A percentile compares a stretch with the other conserved stretches of the same genome.
These are phyloP conservation scores for Eulemur macaco DNA, from an alignment of 2,113 vertebrate genomes.

Conservation along the genomic window DNA sequence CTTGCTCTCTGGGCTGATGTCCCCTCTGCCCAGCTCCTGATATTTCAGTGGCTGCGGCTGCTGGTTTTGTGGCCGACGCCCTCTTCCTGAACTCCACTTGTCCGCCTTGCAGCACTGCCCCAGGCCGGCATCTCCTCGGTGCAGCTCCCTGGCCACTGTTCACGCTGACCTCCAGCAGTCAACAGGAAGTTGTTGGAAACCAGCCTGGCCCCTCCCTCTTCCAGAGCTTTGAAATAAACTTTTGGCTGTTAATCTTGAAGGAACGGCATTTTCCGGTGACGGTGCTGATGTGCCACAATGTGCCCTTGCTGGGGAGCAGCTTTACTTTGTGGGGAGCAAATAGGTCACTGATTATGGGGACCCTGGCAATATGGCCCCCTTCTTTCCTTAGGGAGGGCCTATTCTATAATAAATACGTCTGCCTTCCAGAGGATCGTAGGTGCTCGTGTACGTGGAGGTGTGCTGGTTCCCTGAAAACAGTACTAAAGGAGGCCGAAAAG, in stretches of 20 bases:
- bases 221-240: background rate
- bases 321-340: background rate
- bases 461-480: background rate
- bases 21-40: background rate
- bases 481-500: background rate
- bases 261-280: background rate
- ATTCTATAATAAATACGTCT: background rate
- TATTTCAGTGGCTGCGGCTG: background rate
- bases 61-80: background rate
- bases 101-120: background rate
- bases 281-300: background rate
- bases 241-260: background rate
- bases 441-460: rapidly evolving
- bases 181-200: background rate
- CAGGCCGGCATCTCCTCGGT: background rate
- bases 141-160: rapidly evolving
- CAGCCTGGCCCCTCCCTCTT: background rate
- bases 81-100: background rate
- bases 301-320: background rate
- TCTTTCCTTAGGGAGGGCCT: background rate
- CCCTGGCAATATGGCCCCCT: background rate
- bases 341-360: background rate
- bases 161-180: background rate
- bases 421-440: background rate
- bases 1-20: background rate